Conservation (phyloP, 2,797 vertebrate genomes). For the Cossypha dichroa region DNA sequence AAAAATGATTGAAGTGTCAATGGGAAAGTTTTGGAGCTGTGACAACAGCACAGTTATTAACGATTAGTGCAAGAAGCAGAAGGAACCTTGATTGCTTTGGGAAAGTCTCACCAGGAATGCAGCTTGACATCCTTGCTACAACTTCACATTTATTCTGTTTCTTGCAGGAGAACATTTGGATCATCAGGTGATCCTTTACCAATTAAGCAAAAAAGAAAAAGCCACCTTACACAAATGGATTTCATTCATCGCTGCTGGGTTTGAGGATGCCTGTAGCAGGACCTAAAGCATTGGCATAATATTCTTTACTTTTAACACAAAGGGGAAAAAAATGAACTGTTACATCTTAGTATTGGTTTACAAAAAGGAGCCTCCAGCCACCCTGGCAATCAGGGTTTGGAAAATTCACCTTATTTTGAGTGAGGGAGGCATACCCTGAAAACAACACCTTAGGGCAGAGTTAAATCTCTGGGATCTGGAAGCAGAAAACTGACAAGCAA, state of each 20-base stretch:
- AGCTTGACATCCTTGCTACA: conserved; percentile 3
- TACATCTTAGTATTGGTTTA: neutral
- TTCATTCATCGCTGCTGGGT: neutral
- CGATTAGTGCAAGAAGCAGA: conserved; percentile 75
- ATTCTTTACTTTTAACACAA: neutral
- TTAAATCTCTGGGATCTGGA: neutral
- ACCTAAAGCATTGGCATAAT: neutral
- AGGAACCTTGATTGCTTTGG: conserved; percentile 45
- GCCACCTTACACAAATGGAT: neutral
- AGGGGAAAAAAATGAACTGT: neutral
- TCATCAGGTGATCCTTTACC: conserved; percentile 73
- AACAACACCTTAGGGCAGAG: neutral
- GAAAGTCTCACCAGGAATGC: conserved; percentile 57
- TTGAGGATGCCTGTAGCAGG: neutral
- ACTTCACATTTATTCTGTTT: conserved; percentile 28
- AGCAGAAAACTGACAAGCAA: neutral
- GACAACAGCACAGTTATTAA: conserved; percentile 77
- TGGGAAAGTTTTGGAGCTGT: conserved; percentile 80
- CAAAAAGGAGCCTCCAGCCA: neutral
- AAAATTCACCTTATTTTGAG: neutral
- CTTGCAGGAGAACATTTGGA: neutral
- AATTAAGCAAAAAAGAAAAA: neutral
- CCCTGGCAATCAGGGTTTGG: neutral
- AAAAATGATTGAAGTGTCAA: conserved; percentile 80
- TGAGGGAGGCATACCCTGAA: neutral